A percentile compares a stretch with the other conserved stretches of the same genome.
Conservation (phyloP, 2,113 vertebrate genomes). For the Origma solitaria region DNA sequence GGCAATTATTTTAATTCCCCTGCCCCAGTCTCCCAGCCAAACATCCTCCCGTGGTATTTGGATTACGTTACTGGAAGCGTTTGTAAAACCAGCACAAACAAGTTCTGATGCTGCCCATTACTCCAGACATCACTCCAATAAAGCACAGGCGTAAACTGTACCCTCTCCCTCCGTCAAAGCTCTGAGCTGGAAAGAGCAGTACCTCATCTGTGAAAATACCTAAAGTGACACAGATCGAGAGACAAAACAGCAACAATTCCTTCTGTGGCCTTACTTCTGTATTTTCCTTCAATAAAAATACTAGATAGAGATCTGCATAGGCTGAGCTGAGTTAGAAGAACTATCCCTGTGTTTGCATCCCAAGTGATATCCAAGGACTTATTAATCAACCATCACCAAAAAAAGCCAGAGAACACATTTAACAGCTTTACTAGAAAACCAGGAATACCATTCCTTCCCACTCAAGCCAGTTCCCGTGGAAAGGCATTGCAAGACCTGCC, state of each 20-base stretch:
- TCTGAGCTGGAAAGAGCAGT: background rate
- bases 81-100: background rate
- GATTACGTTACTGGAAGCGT: background rate
- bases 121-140: background rate
- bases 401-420: background rate
- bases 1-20: background rate
- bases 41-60: background rate
- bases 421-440: background rate
- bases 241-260: background rate
- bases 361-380: background rate
- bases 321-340: background rate
- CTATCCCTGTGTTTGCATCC: background rate
- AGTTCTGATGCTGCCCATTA: background rate
- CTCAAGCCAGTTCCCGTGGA: background rate
- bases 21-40: background rate
- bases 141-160: fast-evolving
- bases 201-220: background rate
- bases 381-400: background rate
- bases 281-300: background rate
- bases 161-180: background rate
- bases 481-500: background rate
- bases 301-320: background rate
- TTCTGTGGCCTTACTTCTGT: background rate
- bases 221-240: background rate
- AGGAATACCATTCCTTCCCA: fast-evolving